Base-by-base conservation (phyloP, 1,140 invertebrate species). In the Delia radicum region DNA sequence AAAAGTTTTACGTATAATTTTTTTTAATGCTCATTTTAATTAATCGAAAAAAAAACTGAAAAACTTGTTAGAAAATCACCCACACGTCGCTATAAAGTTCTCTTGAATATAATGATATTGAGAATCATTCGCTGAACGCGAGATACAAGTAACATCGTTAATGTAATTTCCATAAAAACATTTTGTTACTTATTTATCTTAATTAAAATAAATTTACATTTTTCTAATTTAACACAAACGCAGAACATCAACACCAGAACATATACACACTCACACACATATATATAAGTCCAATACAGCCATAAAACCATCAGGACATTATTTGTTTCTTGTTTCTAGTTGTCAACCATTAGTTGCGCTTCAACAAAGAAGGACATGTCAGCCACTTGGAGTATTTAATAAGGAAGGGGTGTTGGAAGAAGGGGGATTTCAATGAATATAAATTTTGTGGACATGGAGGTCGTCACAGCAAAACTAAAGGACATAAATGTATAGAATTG, bases 161-260 rank as follows among this genome's bases (percentile, higher is more conserved):
- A 83, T 80, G 79, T 81, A 85, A 85, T 85, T 85, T 85, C 81
- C 83, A 83, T 85, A 83, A 85, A 24, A 85, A 84, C 83, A 85
- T 83, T 84, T 85, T 83, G 83, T 85, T 85, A 83, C 83, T 85
- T 85, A 85, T 85, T 85, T 83, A 83, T 85, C 81, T 85, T 85
- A 85, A 85, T 85, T 85, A 85, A 85, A 85, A 85, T 85, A 85
- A 85, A 85, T 85, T 85, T 85, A 85, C 83, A 85, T 85, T 85
- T 85, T 84, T 85, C 81, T 85, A 85, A 85, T 85, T 85, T 85
- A 80, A 84, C 80, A 80, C 79, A 67, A 65, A 27, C 31, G 21
- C 65, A 29, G 21, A 76, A 63, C 10, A 27, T 61, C 15, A 74
- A 73, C 26, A 27, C 62, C n/a, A 65, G 29, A 61, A 24, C 28